phyloP scores from a whole-genome alignment of 2,113 vertebrate genomes.

The Oreocharis arfaki region DNA sequence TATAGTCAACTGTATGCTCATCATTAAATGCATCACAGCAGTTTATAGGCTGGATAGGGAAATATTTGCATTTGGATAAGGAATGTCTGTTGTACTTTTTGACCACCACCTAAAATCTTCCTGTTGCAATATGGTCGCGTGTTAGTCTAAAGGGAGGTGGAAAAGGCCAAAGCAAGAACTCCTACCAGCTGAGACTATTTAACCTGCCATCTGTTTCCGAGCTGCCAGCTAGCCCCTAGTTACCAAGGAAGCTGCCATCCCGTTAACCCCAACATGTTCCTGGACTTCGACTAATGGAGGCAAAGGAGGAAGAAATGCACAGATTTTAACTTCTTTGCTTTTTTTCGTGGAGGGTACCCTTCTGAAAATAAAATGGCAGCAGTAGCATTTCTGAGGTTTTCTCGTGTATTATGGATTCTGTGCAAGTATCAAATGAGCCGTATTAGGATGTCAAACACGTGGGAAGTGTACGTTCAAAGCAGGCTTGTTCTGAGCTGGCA shows the following conservation, averaged over 20 bases:
- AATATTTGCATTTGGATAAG: not conserved
- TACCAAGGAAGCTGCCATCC: not conserved
- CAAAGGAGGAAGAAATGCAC: not conserved
- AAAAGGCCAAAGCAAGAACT: slow-evolving; percentile 25
- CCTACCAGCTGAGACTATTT: slow-evolving; percentile 55
- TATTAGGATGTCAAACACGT: not conserved
- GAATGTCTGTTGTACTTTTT: not conserved
- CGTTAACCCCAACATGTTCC: not conserved
- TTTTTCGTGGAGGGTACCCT: not conserved
- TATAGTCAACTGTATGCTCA: not conserved
- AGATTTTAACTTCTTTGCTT: not conserved
- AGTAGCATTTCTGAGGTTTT: not conserved
- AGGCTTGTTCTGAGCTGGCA: not conserved
- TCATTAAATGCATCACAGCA: not conserved
- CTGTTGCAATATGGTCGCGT: not conserved
- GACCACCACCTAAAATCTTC: not conserved
- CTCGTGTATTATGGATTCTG: not conserved
- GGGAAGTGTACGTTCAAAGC: not conserved
- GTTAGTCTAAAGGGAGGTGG: slow-evolving; percentile 3
- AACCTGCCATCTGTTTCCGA: slow-evolving; percentile 50
- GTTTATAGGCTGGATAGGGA: not conserved
- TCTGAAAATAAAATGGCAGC: not conserved
- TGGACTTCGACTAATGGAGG: not conserved
- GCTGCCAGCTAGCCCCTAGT: not conserved
- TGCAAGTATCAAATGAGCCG: not conserved